These are phyloP conservation scores for Drosophila santomea DNA, from an alignment of 1,140 invertebrate species.

Conservation along the genomic window DNA sequence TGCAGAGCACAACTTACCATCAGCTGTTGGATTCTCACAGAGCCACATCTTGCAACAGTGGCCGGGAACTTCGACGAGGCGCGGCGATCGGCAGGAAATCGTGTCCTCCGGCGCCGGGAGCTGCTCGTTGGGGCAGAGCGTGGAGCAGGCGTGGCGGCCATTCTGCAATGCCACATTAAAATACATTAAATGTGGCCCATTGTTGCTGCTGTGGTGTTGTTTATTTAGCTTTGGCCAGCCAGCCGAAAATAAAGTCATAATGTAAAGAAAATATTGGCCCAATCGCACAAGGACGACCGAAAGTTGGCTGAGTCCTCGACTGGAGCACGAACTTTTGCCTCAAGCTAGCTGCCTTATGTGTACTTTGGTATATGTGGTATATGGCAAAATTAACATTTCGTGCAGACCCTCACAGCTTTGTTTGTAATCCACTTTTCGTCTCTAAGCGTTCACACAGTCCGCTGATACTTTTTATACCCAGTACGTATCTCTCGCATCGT, in stretches of 20 bases:
- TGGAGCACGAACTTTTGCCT: conserved; percentile 24
- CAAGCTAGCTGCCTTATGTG: background rate
- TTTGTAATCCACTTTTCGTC: conserved; percentile 51
- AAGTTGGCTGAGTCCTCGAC: conserved; percentile 21
- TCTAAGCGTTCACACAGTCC: conserved; percentile 20
- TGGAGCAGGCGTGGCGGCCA: conserved; percentile 90
- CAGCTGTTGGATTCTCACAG: conserved; percentile 88
- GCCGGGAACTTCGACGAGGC: conserved; percentile 88
- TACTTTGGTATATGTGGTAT: conserved; percentile 2
- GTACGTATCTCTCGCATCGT: conserved; percentile 14
- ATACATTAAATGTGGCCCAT: conserved; percentile 63
- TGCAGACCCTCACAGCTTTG: conserved; percentile 35
- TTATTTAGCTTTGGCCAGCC: conserved; percentile 55
- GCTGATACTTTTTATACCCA: conserved; percentile 17
- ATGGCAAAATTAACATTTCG: conserved; percentile 60
- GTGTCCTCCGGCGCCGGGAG: conserved; percentile 86
- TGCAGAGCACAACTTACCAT: conserved; percentile 71
- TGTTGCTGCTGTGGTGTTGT: conserved; percentile 32
- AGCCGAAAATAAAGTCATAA: conserved; percentile 73
- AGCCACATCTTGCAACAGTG: conserved; percentile 91
- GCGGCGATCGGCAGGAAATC: conserved; percentile 87
- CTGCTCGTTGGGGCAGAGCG: conserved; percentile 89
- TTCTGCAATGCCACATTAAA: conserved; percentile 85
- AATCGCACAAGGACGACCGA: conserved; percentile 15
- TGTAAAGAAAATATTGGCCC: conserved; percentile 62